A percentile compares a stretch with the other conserved stretches of the same genome.
Evolutionary conservation across 2,113 vertebrate genomes (phyloP).

Genomic region (Mystacornis crossleyi): DNA sequence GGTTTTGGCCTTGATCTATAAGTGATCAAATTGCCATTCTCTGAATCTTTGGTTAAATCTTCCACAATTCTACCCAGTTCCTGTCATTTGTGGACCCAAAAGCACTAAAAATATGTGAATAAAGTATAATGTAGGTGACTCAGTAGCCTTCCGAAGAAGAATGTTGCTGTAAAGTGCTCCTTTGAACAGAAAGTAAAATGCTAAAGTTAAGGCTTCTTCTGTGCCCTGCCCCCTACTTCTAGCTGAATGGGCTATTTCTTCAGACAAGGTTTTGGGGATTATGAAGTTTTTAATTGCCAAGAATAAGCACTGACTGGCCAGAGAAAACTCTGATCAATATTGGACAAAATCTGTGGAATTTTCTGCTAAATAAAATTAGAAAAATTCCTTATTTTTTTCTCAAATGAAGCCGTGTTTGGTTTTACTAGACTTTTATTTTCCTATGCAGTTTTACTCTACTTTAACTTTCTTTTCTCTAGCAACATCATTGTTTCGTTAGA

Average conservation of each 20-base stretch:
- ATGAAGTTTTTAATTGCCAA: neutral
- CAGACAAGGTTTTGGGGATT: neutral
- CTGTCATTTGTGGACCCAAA: neutral
- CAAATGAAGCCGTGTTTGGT: neutral
- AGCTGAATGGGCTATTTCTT: neutral
- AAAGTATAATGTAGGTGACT: neutral
- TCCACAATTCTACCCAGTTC: neutral
- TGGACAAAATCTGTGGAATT: neutral
- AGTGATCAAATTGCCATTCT: neutral
- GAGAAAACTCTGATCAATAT: neutral
- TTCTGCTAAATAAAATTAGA: neutral
- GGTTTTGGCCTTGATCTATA: neutral
- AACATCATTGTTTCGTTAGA: neutral
- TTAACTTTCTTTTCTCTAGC: neutral
- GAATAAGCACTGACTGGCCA: neutral
- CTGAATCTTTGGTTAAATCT: neutral
- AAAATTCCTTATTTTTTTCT: neutral
- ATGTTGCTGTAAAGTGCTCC: neutral
- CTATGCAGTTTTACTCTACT: neutral
- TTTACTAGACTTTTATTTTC: neutral
- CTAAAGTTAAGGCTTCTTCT: neutral
- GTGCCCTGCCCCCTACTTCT: fast-evolving
- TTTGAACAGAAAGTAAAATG: neutral
- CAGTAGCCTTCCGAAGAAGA: neutral
- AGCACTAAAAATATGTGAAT: neutral